Percentiles rank a stretch among this genome's conserved stretches.
phyloP scores from a whole-genome alignment of 2,797 vertebrate genomes.

The Avahi laniger region DNA sequence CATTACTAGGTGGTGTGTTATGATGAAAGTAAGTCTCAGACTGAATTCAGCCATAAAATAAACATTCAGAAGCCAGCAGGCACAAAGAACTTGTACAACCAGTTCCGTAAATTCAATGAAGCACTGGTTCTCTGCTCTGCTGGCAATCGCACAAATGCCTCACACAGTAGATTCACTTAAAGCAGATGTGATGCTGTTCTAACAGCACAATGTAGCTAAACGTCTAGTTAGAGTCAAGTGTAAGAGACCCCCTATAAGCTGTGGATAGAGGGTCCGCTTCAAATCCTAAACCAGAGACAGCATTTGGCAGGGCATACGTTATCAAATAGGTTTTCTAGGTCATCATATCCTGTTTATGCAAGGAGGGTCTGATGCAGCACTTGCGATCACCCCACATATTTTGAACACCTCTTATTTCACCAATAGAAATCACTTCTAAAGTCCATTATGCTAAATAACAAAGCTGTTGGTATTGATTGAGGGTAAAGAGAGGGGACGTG shows the following conservation, averaged over 20 bases:
- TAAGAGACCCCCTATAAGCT: background rate
- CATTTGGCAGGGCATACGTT: fast-evolving
- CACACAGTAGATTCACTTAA: background rate
- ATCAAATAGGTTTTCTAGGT: background rate
- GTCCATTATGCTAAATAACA: background rate
- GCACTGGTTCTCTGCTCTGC: background rate
- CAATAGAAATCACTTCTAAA: background rate
- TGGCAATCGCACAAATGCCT: background rate
- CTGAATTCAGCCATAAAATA: background rate
- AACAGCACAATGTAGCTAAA: background rate
- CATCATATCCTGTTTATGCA: background rate
- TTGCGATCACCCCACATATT: background rate
- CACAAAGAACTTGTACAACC: background rate
- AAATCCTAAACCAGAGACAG: background rate
- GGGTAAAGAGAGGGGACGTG: background rate
- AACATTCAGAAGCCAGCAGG: background rate
- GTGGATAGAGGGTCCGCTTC: background rate
- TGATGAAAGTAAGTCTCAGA: background rate
- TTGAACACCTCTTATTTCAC: background rate
- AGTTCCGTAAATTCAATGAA: slow-evolving; percentile 26
- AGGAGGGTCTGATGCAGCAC: background rate
- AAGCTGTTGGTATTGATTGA: background rate
- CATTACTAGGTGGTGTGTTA: background rate
- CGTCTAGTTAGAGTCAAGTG: background rate
- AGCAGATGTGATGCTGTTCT: background rate